A percentile compares a stretch with the other conserved stretches of the same genome.
These are phyloP conservation scores for Cossypha polioptera DNA, from an alignment of 2,797 vertebrate genomes.

Conservation along the genomic window DNA sequence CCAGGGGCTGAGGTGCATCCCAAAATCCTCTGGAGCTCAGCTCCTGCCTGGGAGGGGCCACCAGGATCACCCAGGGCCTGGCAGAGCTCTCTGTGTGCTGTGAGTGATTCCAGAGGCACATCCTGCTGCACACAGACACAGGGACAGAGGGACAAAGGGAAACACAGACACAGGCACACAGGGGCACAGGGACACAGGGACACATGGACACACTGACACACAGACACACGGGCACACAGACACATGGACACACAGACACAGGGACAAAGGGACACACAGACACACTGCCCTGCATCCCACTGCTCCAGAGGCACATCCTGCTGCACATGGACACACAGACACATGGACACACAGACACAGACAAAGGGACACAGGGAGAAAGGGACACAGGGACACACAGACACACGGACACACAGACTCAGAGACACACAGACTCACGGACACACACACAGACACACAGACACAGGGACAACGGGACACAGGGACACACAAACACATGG, in stretches of 20 bases:
- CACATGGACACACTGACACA: background rate
- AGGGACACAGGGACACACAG: background rate
- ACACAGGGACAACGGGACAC: background rate
- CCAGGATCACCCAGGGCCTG: background rate
- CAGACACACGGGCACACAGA: too few species aligned
- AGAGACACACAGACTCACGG: accelerated
- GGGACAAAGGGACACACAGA: too few species aligned
- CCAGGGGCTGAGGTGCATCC: background rate
- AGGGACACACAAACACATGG: accelerated
- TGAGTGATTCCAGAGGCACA: accelerated
- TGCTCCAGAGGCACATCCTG: too few species aligned
- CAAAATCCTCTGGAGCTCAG: background rate
- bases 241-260: background rate
- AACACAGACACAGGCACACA: too few species aligned
- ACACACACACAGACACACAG: background rate
- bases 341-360: background rate
- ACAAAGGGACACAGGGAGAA: background rate
- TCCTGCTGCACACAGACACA: background rate
- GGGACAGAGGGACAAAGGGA: too few species aligned
- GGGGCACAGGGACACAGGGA: too few species aligned
- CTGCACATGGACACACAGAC: background rate
- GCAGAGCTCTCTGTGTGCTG: background rate
- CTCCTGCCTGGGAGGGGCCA: background rate
- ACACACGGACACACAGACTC: background rate
- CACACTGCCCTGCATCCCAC: too few species aligned